Base-by-base conservation (phyloP, 2,888 invertebrate genomes). In the Chesias legatella region DNA sequence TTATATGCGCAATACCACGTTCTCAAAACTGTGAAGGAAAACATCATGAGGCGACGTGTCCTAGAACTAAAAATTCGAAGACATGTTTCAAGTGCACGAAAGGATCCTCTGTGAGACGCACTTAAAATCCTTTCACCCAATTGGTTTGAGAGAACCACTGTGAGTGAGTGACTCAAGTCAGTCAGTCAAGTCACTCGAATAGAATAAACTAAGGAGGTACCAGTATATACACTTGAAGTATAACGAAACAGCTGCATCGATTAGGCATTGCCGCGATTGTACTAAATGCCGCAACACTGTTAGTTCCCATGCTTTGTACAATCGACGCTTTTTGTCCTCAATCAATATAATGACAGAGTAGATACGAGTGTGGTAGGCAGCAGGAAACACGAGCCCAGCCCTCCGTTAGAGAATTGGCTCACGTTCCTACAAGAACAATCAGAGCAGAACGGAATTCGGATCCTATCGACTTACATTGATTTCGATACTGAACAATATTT, bases 351-450 rank as follows among this genome's bases (percentile, higher is more conserved):
- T 72, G 60, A 79, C 69, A 85, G 81, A 82, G 92, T 92, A 35
- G 31, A 30, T 43, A 17, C 26, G 21, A 22, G 90, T 59, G 92
- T 79, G 74, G 93, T 92, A 51, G 92, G 90, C n/a, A 37, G 90
- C 93, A 61, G 92, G 93, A 77, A 94, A 93, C 43, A 91, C 56
- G 79, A 51, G 92, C 93, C 59, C 89, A 89, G 63, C 92, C 92
- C 73, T 90, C 90, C 90, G 91, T 79, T 92, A 93, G 93, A 94
- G 93, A 61, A 91, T 86, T 43, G 89, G 88, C 91, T 93, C 92
- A 73, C 90, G 91, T 38, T 72, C 73, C 68, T 62, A 61, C 58
- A 52, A 56, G 91, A 58, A 92, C 92, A 84, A 90, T 92, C 9
- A 93, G 92, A 53, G 83, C 81, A 55, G 90, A 73, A 76, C 78